Base-by-base conservation (phyloP, 2,113 vertebrate species). In the Tringa solitaria region DNA sequence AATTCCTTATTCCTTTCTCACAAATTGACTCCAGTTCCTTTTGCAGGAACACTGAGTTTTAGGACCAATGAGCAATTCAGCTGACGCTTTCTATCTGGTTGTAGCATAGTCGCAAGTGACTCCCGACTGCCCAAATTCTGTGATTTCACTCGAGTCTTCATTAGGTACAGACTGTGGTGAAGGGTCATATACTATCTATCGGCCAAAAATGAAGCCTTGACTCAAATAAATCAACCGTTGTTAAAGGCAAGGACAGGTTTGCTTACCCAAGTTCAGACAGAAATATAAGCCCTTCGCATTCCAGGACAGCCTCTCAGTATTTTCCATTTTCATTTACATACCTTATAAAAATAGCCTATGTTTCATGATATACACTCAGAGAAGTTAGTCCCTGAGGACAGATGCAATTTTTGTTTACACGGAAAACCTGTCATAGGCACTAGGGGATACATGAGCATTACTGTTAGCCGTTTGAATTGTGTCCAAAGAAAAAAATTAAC, bases 281-380 rank as follows among this genome's bases (percentile, higher is more conserved):
- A 97, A 97, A 96, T 50, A 94, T 60, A 95, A 95, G 81, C 91
- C 90, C 77, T 69, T 88, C 85, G 82, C 88, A 93, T 97, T 95
- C 96, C 96, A 87, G 80, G 91, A 96, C 91, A 97, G 73, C 53
- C 67, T 92, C 86, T 92, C 70, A 61, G 72, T 85, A 95, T 95
- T 97, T 95, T 97, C 96, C 96, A 80, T 87, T 89, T 97, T 96
- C 92, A 96, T 93, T 94, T 96, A 91, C 80, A 88, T 90, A 94
- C 95, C 82, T 94, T 97, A 84, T 94, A 94, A 96, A 95, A 95
- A 95, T 48, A 96, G 79, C 84, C 82, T 89, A 45, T 0, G 0
- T 91, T 96, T 90, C 91, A 91, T 53, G 43, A 93, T 78, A 84
- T 79, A 85, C 51, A 90, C 79, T 87, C 54, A 89, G 4, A 79